Percentiles rank a stretch among this genome's conserved stretches.
Evolutionary conservation across 2,797 vertebrate genomes (phyloP).

Genomic region (Sebastes wilsoni): DNA sequence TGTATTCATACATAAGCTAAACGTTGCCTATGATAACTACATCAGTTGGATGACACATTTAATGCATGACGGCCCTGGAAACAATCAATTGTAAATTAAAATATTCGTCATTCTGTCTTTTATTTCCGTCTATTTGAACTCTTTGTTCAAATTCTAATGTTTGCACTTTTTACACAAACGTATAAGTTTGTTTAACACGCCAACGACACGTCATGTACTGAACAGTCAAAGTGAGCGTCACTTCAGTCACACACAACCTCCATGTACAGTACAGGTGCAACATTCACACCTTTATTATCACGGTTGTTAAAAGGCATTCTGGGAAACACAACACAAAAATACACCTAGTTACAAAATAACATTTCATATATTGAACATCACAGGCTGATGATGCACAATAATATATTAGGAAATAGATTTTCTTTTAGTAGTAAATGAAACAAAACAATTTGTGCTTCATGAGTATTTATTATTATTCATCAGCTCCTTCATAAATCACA

Average conservation of each 20-base stretch:
- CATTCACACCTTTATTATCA: not conserved
- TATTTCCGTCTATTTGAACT: no score
- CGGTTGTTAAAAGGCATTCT: not conserved
- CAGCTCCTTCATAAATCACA: not conserved
- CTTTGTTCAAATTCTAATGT: not conserved
- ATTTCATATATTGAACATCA: not conserved
- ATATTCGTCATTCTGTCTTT: not conserved
- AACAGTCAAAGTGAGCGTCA: no score
- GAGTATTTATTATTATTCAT: constrained; percentile 3
- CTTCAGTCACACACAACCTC: not conserved
- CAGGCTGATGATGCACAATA: not conserved
- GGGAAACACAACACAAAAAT: not conserved
- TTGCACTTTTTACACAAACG: not conserved
- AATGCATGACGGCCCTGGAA: not conserved
- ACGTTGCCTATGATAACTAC: not conserved
- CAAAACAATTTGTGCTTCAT: not conserved
- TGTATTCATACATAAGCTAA: not conserved
- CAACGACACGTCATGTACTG: no score
- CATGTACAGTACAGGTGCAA: not conserved
- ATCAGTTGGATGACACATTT: not conserved
- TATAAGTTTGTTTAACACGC: no score
- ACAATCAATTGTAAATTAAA: not conserved
- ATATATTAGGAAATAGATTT: not conserved
- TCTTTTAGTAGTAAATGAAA: not conserved
- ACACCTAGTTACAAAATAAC: not conserved